Evolutionary conservation across 2,113 vertebrate species (phyloP), one percentile per base, ranked within the genome.

Genomic region (Cyanoderma ruficeps): DNA sequence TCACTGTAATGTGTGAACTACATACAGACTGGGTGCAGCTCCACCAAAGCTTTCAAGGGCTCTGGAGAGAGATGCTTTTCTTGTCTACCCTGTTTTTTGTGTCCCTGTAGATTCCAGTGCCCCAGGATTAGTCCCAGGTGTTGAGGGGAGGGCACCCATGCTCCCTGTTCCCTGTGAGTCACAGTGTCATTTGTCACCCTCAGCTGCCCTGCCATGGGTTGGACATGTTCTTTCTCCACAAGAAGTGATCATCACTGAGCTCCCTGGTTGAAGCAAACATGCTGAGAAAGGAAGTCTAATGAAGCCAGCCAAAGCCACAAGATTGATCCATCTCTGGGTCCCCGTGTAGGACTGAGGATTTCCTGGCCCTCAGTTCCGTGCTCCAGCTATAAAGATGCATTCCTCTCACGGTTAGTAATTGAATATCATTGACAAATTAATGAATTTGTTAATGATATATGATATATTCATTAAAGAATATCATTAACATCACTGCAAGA

Each of bases 141-240:
- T 5, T 27, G 39, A 70, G 16, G 13, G 28, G 17, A 44, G 8
- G 4, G 4, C 8, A 46, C n/a, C n/a, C 60, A 11, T 67, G 13
- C 13, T 69, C 20, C 22, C 42, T 39, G 35, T 4, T 82, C 37
- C 31, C 44, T 0, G 41, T 67, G 53, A 64, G 35, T 59, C 71
- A 57, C 0, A 0, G 23, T 60, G 52, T 11, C 1, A 0, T 30
- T 68, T 90, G 30, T 75, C 31, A 87, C 21, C 8, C 41, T 86
- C 56, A 68, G 46, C 41, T 52, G 39, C 17, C 39, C 46, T 56
- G 27, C 8, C 1, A 1, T 44, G 24, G 13, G 25, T 18, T 91
- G 53, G 37, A 57, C 20, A 28, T 37, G 49, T 28, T 57, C 16
- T 65, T 74, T 74, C 47, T 67, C 18, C 24, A 47, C 11, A 23